These are phyloP conservation scores for Etheostoma nigrum DNA, from an alignment of 2,797 vertebrate genomes.

Conservation along the genomic window DNA sequence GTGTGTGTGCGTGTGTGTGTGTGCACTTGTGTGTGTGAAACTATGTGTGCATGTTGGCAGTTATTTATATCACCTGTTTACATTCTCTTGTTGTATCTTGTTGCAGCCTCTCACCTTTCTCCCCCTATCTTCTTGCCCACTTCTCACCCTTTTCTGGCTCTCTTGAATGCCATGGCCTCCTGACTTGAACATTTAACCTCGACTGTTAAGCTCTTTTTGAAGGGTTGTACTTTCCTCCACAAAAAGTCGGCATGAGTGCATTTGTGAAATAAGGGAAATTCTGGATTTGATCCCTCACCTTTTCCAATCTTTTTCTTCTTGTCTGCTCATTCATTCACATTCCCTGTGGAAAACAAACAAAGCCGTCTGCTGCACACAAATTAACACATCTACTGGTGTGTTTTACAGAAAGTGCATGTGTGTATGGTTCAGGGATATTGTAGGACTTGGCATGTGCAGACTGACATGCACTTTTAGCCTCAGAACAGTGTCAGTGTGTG, in stretches of 20 bases:
- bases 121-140: slow-evolving; percentile 32
- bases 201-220: neutral
- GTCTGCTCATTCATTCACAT: neutral
- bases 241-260: neutral
- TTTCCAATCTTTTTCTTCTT: neutral
- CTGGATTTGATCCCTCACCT: neutral
- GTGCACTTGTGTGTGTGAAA: slow-evolving; percentile 4
- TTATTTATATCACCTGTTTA: slow-evolving; percentile 84
- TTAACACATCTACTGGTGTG: slow-evolving; percentile 11
- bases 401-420: neutral
- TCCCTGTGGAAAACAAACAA: slow-evolving; percentile 24
- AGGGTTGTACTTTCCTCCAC: neutral
- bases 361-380: neutral
- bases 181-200: slow-evolving; percentile 24
- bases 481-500: slow-evolving; percentile 20
- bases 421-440: slow-evolving; percentile 27
- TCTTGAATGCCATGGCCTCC: slow-evolving; percentile 18
- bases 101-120: slow-evolving; percentile 66
- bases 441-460: slow-evolving; percentile 35
- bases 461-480: slow-evolving; percentile 37
- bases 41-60: slow-evolving; percentile 45
- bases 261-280: slow-evolving; percentile 18
- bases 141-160: slow-evolving; percentile 21
- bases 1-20: slow-evolving; percentile 33
- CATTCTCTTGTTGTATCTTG: slow-evolving; percentile 74